Base-by-base conservation (phyloP, 1,140 invertebrate genomes). In the Adelges cooleyi region DNA sequence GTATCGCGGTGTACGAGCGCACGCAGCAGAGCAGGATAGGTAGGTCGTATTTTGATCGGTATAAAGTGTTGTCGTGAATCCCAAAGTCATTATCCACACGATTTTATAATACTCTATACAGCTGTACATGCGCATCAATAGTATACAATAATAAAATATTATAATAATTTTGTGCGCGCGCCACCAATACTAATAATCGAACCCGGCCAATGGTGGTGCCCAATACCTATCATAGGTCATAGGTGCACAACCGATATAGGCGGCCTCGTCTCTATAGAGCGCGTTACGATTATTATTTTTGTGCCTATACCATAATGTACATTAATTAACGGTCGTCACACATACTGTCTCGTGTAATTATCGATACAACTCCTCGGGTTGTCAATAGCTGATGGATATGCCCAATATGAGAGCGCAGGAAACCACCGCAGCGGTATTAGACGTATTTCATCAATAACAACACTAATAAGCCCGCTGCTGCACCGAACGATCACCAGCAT, bases 391-490 rank as follows among this genome's bases (percentile, higher is more conserved):
- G n/a, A n/a, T n/a, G n/a, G n/a, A n/a, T n/a, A n/a, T n/a, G n/a
- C n/a, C n/a, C 40, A 59, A 44, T 44, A 44, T 3, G 22, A 38
- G 36, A 38, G 38, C 9, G 22, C 15, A 17, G 13, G 33, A 11
- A 15, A 11, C 27, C 40, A 25, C 38, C n/a, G 53, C 38, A n/a
- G 25, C 1, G 13, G 52, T 0, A n/a, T n/a, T n/a, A n/a, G n/a
- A n/a, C n/a, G 1, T 11, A 11, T 44, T 17, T 22, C 53, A 44
- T 44, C n/a, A 42, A 42, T 56, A 59, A 59, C 22, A 27, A 18
- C 53, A 44, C 53, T 59, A 59, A 59, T 59, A 59, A 59, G 53
- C n/a, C n/a, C n/a, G n/a, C n/a, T n/a, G n/a, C n/a, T n/a, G 36
- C 8, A 56, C 44, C 29, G 23, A 27, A 44, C 40, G 25, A 56